Conservation (phyloP, 2,888 invertebrate genomes). For the Cryptocephalus moraei region DNA sequence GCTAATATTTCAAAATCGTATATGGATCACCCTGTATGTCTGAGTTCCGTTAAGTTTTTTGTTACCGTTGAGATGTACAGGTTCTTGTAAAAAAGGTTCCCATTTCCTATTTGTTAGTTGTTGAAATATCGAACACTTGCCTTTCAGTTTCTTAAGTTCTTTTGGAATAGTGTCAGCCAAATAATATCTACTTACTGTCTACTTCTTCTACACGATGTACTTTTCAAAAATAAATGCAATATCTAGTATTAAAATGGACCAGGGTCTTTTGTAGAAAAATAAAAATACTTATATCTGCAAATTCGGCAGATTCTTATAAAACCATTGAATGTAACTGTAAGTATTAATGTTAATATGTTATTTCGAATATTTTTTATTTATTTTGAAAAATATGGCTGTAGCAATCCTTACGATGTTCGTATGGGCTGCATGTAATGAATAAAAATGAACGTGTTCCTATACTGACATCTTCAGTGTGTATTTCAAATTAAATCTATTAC, state of each 20-base stretch:
- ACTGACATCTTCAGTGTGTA: conserved; percentile 39
- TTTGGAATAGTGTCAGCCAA: conserved; percentile 1
- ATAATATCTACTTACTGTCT: conserved; percentile 10
- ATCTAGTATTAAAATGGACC: conserved; percentile 35
- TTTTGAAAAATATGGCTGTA: conserved; percentile 36
- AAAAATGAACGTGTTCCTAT: conserved; percentile 35
- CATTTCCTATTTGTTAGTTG: too few species aligned
- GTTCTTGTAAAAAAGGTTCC: too few species aligned
- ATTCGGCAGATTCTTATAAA: neutral
- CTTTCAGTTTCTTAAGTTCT: too few species aligned
- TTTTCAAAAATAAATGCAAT: conserved; percentile 20
- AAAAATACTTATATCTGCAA: conserved; percentile 4
- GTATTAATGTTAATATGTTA: conserved; percentile 37
- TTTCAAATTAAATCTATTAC: conserved; percentile 12
- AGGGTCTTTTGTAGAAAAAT: conserved; percentile 26
- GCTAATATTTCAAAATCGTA: too few species aligned
- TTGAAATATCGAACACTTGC: too few species aligned
- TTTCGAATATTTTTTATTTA: conserved; percentile 33
- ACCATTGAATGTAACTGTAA: conserved; percentile 5
- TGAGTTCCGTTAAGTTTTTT: too few species aligned
- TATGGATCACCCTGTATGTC: too few species aligned
- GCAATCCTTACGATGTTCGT: conserved; percentile 33
- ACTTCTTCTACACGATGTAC: conserved; percentile 17
- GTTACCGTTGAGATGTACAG: too few species aligned
- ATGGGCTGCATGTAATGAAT: conserved; percentile 34